Evolutionary conservation across 2,888 invertebrate genomes (phyloP), one percentile per base, ranked within the genome.

Genomic region (Cephalotes varians): DNA sequence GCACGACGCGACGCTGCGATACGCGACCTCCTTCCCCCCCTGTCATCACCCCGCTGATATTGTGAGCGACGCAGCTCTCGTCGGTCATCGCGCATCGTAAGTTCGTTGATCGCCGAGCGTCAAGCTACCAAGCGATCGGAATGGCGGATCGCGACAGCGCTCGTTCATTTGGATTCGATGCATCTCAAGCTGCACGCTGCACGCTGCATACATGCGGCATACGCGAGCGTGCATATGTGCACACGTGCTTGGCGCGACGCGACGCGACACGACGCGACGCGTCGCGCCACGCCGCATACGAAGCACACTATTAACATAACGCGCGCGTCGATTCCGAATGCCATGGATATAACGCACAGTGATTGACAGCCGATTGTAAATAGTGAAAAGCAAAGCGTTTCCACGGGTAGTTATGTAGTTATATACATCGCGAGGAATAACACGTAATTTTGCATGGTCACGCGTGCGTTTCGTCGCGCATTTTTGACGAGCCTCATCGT

Each of bases 231-330:
- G 83, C 87, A 86, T 87, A 71, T 76, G 83, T 76, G 72, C 18
- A 1, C 37, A 49, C 47, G 15, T 37, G 21, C 18, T 4, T n/a
- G 51, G 15, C 31, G 67, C 49, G 28, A 3, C 72, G 54, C 71
- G 54, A 18, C 54, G 54, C 71, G 54, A 25, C 54, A 37, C 54
- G 79, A 87, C 89, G 92, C 44, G 6, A 2, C 6, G 21, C 15
- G 47, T 47, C 44, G 88, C 87, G 81, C 88, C 69, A 87, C 88
- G 76, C 88, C 88, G 92, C 90, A 92, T 92, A 92, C 92, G 86
- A 92, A 91, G 84, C 90, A 85, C 76, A 80, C 74, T 76, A 90
- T 91, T 90, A 90, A 87, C 91, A 92, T 91, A 92, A 88, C 86
- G 62, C 86, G 80, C 73, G 77, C 84, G 74, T 56, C 77, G 80